Evolutionary conservation across 2,888 invertebrate species (phyloP), one percentile per base, ranked within the genome.

Genomic region (Drosophila falleni): DNA sequence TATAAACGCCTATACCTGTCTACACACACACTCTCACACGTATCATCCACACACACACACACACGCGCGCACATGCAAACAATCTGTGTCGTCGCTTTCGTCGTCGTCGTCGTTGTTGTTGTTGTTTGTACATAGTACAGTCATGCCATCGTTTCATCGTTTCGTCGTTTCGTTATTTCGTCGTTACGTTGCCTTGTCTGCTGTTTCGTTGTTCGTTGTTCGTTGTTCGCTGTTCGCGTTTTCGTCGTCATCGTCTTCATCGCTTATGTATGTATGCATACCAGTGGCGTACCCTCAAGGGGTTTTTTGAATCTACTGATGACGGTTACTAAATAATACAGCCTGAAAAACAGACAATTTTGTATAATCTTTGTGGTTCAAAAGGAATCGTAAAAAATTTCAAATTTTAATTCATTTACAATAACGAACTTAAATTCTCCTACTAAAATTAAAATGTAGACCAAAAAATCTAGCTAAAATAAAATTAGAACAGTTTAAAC

Each of bases 91-190:
- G 23, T 54, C 29, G 55, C 19, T 37, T 53, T 31, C 31, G 55
- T 50, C 9, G 51, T 35, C 44, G 60, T 46, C 61, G 58, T 58
- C 9, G 50, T 13, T 1, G 19, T 19, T 2, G 19, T 19, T 2
- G 19, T 19, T 19, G 19, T 71, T 62, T 64, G 44, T 69, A 67
- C 60, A 65, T 64, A 74, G 78, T 80, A 78, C 78, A 80, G 78
- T 77, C 80, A 75, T 80, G 77, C 77, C 83, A 80, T 86, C 83
- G 74, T 29, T 29, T 29, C 29, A 29, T 29, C 29, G 29, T 78
- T 86, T 81, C 83, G 72, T 79, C 62, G 65, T 69, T 80, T 81
- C 87, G 80, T 81, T 67, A 58, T 66, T 50, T 60, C 44, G 44
- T 42, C 16, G 53, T 59, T 71, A 72, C 64, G 56, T 49, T 41